Evolutionary conservation across 2,113 vertebrate genomes (phyloP).

Genomic region (Diadophis punctatus): DNA sequence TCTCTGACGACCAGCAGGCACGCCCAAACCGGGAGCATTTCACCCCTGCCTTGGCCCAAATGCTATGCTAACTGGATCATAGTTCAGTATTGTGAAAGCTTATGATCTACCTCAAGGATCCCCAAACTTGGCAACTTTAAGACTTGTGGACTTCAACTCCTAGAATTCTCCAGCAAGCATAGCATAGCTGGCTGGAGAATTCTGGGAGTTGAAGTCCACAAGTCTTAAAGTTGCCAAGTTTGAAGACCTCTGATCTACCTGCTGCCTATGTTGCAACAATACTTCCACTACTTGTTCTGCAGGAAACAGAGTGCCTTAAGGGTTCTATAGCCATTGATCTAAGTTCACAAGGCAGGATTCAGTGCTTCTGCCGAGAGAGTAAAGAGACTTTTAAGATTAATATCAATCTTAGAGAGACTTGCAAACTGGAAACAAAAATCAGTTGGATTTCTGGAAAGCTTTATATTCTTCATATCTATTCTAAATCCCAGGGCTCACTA

Average conservation of each 20-base stretch:
- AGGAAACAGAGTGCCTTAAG: background rate
- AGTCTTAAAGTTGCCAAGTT: too few species aligned
- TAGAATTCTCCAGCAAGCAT: too few species aligned
- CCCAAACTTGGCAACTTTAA: too few species aligned
- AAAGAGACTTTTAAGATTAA: background rate
- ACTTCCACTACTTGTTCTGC: background rate
- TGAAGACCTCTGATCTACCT: background rate
- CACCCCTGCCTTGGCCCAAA: background rate
- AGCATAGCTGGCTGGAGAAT: too few species aligned
- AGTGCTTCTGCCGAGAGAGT: background rate
- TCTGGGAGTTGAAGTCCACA: too few species aligned
- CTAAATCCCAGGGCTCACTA: background rate
- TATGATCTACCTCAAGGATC: background rate
- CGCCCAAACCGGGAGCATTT: too few species aligned
- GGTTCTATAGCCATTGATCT: background rate
- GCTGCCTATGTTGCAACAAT: background rate
- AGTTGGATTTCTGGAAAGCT: background rate
- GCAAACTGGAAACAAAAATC: background rate
- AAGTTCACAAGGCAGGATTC: background rate
- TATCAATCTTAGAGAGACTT: background rate
- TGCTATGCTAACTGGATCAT: background rate
- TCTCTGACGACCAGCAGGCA: too few species aligned
- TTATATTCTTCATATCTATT: background rate
- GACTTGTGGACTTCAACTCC: too few species aligned
- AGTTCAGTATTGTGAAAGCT: background rate